A percentile compares a stretch with the other conserved stretches of the same genome.
Conservation (phyloP, 2,113 vertebrate genomes). For the Thomomys bottae region DNA sequence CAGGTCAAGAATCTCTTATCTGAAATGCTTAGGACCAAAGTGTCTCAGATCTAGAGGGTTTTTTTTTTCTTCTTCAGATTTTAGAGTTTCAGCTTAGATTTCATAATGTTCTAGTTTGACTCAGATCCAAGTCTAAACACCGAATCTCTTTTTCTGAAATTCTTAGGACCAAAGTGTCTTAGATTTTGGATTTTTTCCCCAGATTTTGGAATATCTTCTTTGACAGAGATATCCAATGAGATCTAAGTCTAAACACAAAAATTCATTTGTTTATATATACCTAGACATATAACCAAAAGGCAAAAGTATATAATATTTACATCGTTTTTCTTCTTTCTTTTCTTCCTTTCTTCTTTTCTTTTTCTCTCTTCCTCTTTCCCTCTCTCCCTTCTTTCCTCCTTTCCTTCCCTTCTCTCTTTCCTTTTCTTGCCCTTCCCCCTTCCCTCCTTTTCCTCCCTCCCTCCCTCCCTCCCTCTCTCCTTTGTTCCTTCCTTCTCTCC, state of each 20-base stretch:
- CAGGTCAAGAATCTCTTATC: background rate
- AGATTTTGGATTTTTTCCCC: background rate
- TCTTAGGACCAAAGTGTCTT: background rate
- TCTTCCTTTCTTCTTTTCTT: too few species aligned
- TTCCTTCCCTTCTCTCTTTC: too few species aligned
- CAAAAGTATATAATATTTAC: background rate
- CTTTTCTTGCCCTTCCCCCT: too few species aligned
- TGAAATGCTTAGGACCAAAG: background rate
- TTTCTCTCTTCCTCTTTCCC: too few species aligned
- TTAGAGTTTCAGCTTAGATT: background rate
- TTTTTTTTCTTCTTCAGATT: too few species aligned
- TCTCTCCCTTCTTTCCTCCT: too few species aligned
- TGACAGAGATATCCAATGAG: too few species aligned
- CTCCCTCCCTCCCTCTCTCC: too few species aligned
- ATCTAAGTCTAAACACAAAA: background rate
- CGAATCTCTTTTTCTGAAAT: background rate
- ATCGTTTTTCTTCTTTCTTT: too few species aligned
- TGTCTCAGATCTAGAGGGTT: too few species aligned
- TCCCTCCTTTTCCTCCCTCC: too few species aligned
- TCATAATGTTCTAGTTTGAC: background rate
- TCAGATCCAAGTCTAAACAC: background rate
- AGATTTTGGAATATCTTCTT: background rate
- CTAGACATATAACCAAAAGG: background rate
- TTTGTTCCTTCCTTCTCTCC: too few species aligned
- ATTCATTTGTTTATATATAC: background rate